Percentiles rank a stretch among this genome's conserved stretches.
Evolutionary conservation across 2,888 invertebrate species (phyloP).

Genomic region (Megalurothrips usitatus): DNA sequence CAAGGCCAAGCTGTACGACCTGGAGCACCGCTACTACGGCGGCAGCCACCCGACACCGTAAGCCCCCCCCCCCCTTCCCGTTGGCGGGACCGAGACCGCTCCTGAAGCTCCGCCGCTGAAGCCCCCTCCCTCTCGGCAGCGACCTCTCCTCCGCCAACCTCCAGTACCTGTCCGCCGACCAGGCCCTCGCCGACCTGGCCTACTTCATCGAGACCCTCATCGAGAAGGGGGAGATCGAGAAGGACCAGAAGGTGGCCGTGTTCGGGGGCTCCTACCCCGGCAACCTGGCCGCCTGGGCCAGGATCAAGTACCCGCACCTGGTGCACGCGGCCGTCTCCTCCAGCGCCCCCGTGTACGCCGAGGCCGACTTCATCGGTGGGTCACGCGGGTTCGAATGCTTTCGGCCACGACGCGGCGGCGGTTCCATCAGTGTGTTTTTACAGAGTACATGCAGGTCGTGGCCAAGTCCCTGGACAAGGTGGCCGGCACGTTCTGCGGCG

Average conservation of each 20-base stretch:
- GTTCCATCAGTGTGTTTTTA: not conserved
- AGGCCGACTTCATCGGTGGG: constrained; percentile 22
- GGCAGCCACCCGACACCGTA: constrained; percentile 81
- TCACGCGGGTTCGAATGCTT: not conserved
- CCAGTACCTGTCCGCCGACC: constrained; percentile 67
- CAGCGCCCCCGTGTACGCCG: constrained; percentile 63
- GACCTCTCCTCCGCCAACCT: constrained; percentile 76
- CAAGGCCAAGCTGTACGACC: constrained; percentile 74
- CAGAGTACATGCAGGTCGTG: constrained; percentile 56
- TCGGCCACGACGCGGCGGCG: not conserved
- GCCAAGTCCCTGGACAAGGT: constrained; percentile 48
- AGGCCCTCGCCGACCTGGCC: constrained; percentile 80
- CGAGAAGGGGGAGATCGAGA: constrained; percentile 53
- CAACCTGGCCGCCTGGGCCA: constrained; percentile 82
- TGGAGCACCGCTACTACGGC: constrained; percentile 93
- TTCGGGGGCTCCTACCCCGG: constrained; percentile 95
- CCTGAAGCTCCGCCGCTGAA: too few relatives aligned
- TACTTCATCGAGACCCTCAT: constrained; percentile 71
- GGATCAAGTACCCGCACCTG: constrained; percentile 81
- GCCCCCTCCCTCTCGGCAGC: constrained; percentile 47
- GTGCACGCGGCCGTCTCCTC: constrained; percentile 79
- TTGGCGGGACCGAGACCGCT: too few relatives aligned
- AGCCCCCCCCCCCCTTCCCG: constrained; percentile 39
- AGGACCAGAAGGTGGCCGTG: constrained; percentile 71
- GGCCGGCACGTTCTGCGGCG: constrained; percentile 48